A percentile compares a stretch with the other conserved stretches of the same genome.
phyloP scores from a whole-genome alignment of 2,797 vertebrate genomes.

The Syngnathus rostellatus region DNA sequence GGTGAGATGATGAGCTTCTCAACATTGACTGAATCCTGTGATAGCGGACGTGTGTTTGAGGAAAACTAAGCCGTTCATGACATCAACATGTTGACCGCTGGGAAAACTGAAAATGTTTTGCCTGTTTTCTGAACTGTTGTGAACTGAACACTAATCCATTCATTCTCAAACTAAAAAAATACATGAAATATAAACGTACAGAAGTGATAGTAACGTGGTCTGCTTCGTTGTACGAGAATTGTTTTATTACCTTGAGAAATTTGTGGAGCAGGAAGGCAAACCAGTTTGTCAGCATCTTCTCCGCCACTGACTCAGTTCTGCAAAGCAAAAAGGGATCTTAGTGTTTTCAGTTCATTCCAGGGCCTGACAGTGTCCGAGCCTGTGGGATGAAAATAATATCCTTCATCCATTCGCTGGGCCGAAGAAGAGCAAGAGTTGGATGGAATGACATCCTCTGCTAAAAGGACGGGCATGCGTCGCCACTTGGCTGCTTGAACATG shows the following conservation, averaged over 20 bases:
- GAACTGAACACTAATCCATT: no score
- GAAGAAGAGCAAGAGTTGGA: neutral
- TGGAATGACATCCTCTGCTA: neutral
- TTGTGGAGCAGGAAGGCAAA: constrained; percentile 94
- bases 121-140: no score
- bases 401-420: neutral
- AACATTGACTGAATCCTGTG: no score
- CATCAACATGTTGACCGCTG: no score
- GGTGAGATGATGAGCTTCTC: constrained; percentile 27
- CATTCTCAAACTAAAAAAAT: no score
- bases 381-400: constrained; percentile 11
- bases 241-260: constrained; percentile 84
- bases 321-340: constrained; percentile 35
- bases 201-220: no score
- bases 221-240: neutral
- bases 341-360: constrained; percentile 16
- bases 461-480: neutral
- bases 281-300: constrained; percentile 99
- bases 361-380: constrained; percentile 25
- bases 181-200: neutral
- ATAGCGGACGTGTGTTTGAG: no score
- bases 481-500: neutral
- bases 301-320: constrained; percentile 93
- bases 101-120: no score
- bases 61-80: no score